Percentiles rank a stretch among this genome's conserved stretches.
Conservation (phyloP, 1,140 invertebrate species). For the Delia radicum region DNA sequence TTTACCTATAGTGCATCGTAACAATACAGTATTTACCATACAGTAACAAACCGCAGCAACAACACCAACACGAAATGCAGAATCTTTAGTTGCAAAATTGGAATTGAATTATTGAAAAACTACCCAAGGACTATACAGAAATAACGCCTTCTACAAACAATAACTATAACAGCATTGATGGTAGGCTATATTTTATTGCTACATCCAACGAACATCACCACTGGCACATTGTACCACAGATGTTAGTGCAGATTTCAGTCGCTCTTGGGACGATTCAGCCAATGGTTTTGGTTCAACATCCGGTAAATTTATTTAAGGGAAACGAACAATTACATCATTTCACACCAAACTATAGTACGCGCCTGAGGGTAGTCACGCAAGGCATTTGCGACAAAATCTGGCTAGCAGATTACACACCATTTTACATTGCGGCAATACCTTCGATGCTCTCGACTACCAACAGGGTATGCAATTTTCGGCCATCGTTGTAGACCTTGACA, state of each 20-base stretch:
- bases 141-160: conserved; percentile 46
- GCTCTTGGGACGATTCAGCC: conserved; percentile 88
- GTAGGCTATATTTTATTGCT: conserved; percentile 22
- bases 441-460: conserved; percentile 83
- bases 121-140: conserved; percentile 70
- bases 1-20: no score
- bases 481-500: conserved; percentile 81
- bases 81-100: conserved; percentile 63
- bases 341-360: conserved; percentile 81
- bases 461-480: conserved; percentile 86
- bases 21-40: not conserved
- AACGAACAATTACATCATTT: conserved; percentile 83
- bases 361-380: conserved; percentile 77
- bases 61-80: conserved; percentile 40
- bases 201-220: conserved; percentile 60
- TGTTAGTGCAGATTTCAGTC: conserved; percentile 82
- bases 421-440: conserved; percentile 79
- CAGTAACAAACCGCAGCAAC: conserved; percentile 24
- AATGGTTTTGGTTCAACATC: conserved; percentile 82
- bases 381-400: conserved; percentile 85
- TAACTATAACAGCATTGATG: not conserved
- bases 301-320: conserved; percentile 88
- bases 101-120: conserved; percentile 68
- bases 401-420: conserved; percentile 76
- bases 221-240: conserved; percentile 76